Base-by-base conservation (phyloP, 1,140 invertebrate genomes). In the Pinna nobilis region DNA sequence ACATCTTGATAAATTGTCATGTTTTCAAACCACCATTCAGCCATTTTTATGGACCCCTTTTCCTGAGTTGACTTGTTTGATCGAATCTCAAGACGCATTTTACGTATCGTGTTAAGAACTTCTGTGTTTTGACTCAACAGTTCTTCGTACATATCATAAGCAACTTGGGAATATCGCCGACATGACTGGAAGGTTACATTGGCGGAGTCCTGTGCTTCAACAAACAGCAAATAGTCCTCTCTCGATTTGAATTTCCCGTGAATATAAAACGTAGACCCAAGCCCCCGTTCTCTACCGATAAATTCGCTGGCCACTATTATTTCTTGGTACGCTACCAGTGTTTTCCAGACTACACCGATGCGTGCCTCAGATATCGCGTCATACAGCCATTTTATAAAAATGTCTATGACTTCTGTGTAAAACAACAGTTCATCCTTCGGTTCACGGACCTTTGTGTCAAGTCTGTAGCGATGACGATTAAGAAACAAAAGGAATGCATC, bases 261-360 rank as follows among this genome's bases (percentile, higher is more conserved):
- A 2, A 76, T 70, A 33, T 73, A 82, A 63, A 76, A 83, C 11
- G 76, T 68, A 15, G 74, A 72, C 3, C 82, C 82, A 61, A 78
- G 67, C 13, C 78, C 80, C 47, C 82, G 57, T 65, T 83, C 82
- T 28, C 81, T 39, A 3, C 82, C 82, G 9, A 82, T 69, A 60
- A 78, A 77, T 41, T 82, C 78, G 28, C 67, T 78, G 1, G 78
- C 76, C 7, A 80, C 67, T 3, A 78, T 66, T 49, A 82, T 35
- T 53, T 80, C 78, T n/a, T 80, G 78, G 44, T 75, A 82, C 0
- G 76, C 81, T 5, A 82, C 78, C 15, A 82, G 53, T 0, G 71
- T 70, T 53, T 72, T 78, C 81, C 81, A 82, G n/a, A 82, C 67
- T 0, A 25, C 28, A 1, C 59, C 66, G 9, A 60, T 51, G 7